Evolutionary conservation across 1,140 invertebrate species (phyloP), one percentile per base, ranked within the genome.

Genomic region (Carposina sasakii): DNA sequence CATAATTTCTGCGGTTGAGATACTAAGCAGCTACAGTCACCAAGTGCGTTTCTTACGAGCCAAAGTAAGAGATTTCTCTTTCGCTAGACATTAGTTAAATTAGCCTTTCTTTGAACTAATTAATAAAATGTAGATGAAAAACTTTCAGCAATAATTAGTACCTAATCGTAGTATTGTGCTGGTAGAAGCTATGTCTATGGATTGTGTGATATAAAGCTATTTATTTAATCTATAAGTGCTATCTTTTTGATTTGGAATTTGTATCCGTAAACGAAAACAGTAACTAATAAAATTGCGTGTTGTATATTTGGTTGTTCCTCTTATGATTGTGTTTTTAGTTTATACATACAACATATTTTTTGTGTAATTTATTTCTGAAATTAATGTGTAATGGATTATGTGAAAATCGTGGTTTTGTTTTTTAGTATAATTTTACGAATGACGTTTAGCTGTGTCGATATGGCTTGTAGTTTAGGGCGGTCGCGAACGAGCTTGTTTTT

Each of bases 81-180:
- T 52, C 56, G 56, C 57, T 43, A 56, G 54, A 50, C 55, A 48
- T 60, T 57, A 51, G 39, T 63, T n/a, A n/a, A 47, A 77, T 67
- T 76, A 79, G 76, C 76, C 76, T 82, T 79, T 76, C 68, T 76
- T 76, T 78, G 64, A 73, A 69, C 78, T 75, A 68, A 76, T 72
- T 71, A 70, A 66, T 47, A 48, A 70, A 55, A 67, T 66, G 73
- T 82, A 79, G 78, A 74, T 71, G 60, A 79, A 64, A 74, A 66
- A 74, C 22, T 76, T 74, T 77, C 78, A 82, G 78, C 78, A 82
- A 82, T 82, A 82, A 82, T 76, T 81, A 81, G 76, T 76, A 71
- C 52, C 65, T 79, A 77, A 79, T 67, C 57, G 69, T 76, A 76
- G 73, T 69, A 67, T 57, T 72, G 71, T 67, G 75, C 76, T 81